Base-by-base conservation (phyloP, 23 tunicate genomes). In the Trididemnum nubilum region DNA sequence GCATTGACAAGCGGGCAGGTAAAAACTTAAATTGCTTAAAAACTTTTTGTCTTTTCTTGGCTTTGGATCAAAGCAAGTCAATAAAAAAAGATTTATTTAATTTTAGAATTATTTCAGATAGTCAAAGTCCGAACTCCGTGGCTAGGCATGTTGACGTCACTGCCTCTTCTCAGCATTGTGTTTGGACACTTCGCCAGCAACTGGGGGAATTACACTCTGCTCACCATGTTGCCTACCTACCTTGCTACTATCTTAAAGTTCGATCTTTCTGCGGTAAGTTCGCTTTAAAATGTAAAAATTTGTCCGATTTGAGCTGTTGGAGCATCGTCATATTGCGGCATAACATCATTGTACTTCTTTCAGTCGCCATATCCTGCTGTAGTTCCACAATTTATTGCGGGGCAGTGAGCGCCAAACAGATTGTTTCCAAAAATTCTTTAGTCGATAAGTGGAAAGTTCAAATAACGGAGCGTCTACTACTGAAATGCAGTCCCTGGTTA, bases 181-280 rank as follows among this genome's bases (percentile, higher is more conserved):
- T 37, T 66, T 44, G 89, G 92, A 12, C 96, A 96, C 61, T 87
- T 88, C 79, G 91, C 96, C 0, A 86, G 97, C 70, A 96, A 96
- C 79, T 96, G 96, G 96, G 99, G 96, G 63, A 88, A 90, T 82
- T 86, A 90, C 58, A 90, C 96, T 34, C 71, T 96, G 27, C 76
- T 90, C 37, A 90, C 92, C 1, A 84, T 96, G 87, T 63, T 96
- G 22, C 99, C 99, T n/a, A 96, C 92, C n/a, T 92, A 92, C 71
- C 75, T 92, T 82, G 44, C 92, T 18, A 57, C 82, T 32, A 81
- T 92, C 9, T 82, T 92, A 18, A 92, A 86, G 58, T 92, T 92
- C 36, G 75, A 92, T 63, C 69, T 92, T 0, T 64, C 86, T 3
- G 77, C 88, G 82, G 97, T 92, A 60, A 23, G 91, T 76, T 32